phyloP scores from a whole-genome alignment of 1,140 invertebrate genomes.

The Caenorhabditis tropicalis region DNA sequence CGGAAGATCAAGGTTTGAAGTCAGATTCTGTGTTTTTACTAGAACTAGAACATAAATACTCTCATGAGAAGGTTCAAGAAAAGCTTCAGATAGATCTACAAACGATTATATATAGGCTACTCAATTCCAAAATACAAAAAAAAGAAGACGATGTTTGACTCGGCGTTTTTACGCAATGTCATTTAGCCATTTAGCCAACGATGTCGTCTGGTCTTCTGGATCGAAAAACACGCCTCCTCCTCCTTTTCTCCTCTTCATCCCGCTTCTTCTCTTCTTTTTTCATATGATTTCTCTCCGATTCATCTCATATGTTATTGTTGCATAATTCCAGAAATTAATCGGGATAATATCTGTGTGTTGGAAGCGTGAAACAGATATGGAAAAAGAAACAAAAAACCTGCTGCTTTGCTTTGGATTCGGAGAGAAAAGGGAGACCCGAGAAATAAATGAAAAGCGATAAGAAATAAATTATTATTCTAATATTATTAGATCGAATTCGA shows the following conservation, averaged over 20 bases:
- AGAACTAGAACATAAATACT: no score
- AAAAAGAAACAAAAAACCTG: conserved; percentile 33
- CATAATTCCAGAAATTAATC: conserved; percentile 32
- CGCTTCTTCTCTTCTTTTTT: not conserved
- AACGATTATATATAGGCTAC: no score
- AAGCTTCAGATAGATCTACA: no score
- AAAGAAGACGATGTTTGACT: not conserved
- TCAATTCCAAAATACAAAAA: not conserved
- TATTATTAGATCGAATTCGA: not conserved
- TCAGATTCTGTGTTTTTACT: no score
- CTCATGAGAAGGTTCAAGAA: no score
- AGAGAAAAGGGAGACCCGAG: no score
- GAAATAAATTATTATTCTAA: not conserved
- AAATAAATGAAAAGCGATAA: not conserved
- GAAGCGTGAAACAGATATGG: not conserved
- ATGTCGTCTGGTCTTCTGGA: conserved; percentile 13
- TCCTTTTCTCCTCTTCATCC: not conserved
- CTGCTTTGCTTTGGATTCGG: not conserved
- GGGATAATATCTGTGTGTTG: not conserved
- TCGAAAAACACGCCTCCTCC: conserved; percentile 25
- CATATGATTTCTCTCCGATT: not conserved
- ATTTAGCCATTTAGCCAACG: conserved; percentile 10
- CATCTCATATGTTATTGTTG: conserved; percentile 20
- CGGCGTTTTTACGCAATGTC: conserved; percentile 30
- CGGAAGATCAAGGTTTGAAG: no score